Percentiles rank a stretch among this genome's conserved stretches.
phyloP scores from a whole-genome alignment of 2,888 invertebrate species.

The Pycnomerus fuliginosus region DNA sequence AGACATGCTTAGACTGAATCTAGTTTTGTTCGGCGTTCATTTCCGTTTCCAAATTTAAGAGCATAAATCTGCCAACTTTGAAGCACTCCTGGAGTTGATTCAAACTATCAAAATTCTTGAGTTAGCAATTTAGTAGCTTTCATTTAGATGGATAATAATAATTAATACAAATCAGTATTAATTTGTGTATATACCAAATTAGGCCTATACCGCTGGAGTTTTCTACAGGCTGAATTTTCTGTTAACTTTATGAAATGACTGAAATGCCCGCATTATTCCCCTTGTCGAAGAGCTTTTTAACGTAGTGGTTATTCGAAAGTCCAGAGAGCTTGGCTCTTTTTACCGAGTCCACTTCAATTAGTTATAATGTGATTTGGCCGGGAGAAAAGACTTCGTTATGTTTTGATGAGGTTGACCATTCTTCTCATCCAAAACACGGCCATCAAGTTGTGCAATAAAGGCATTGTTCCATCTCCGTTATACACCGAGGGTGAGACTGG shows the following conservation, averaged over 20 bases:
- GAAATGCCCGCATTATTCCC: slow-evolving; percentile 17
- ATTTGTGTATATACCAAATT: no score
- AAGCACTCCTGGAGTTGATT: no score
- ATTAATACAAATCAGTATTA: no score
- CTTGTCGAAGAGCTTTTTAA: slow-evolving; percentile 8
- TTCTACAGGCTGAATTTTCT: no score
- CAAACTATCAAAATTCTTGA: no score
- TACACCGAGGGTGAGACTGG: slow-evolving; percentile 22
- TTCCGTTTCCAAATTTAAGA: no score
- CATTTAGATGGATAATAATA: no score
- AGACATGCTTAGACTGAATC: no score
- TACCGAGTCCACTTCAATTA: slow-evolving; percentile 50
- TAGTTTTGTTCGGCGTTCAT: no score
- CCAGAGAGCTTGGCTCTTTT: slow-evolving; percentile 31
- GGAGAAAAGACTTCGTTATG: slow-evolving; percentile 52
- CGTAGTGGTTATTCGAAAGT: slow-evolving; percentile 19
- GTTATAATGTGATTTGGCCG: slow-evolving; percentile 52
- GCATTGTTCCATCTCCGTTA: slow-evolving; percentile 22
- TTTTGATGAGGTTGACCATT: slow-evolving; percentile 52
- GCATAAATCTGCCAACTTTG: no score
- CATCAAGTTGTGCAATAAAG: slow-evolving; percentile 3
- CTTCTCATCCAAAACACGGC: slow-evolving; percentile 36
- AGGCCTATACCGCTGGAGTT: no score
- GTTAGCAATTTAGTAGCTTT: no score
- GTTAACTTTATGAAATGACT: slow-evolving; percentile 11